These are phyloP conservation scores for Mustelus asterias DNA, from an alignment of 2,113 vertebrate species.

Conservation along the genomic window DNA sequence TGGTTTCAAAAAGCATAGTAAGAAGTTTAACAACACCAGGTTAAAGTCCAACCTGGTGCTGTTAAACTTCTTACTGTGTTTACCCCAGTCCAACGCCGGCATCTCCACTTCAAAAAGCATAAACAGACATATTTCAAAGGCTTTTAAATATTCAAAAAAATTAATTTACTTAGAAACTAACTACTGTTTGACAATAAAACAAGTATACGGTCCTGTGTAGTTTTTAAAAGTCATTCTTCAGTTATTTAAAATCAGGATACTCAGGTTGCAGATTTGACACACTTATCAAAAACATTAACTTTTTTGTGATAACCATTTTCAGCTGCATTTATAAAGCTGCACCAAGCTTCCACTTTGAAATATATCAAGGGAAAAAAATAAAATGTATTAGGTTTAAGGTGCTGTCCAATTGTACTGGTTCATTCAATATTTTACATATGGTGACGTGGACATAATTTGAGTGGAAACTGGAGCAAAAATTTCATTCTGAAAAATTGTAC, in stretches of 20 bases:
- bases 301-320: no score
- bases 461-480: background rate
- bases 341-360: background rate
- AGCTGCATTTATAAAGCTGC: background rate
- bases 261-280: background rate
- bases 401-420: background rate
- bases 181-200: background rate
- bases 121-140: background rate
- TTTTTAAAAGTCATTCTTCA: background rate
- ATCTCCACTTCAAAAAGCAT: no score
- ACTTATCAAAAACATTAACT: no score
- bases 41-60: no score
- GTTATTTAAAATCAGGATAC: background rate
- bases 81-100: no score
- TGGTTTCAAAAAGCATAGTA: no score
- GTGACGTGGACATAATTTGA: background rate
- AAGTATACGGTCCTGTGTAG: background rate
- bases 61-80: no score
- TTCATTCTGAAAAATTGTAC: background rate
- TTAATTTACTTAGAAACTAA: background rate
- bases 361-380: background rate
- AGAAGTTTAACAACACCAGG: no score
- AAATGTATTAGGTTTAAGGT: background rate
- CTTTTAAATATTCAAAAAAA: background rate
- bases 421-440: background rate